Evolutionary conservation across 2,113 vertebrate genomes (phyloP).

Genomic region (Bos javanicus): DNA sequence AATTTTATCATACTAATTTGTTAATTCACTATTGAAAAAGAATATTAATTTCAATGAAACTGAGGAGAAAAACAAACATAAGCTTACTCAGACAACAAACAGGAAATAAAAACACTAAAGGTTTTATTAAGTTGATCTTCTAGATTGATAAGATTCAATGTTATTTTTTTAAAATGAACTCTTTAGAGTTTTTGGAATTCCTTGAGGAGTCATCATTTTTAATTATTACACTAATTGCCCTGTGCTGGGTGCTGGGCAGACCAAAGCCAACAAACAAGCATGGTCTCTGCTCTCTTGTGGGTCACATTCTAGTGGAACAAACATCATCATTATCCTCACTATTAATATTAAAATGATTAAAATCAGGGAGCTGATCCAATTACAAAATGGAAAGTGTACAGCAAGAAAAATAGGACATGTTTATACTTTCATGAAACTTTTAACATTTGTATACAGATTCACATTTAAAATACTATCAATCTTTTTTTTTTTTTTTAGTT

Average conservation of each 20-base stretch:
- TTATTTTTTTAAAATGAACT: not conserved
- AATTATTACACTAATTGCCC: not conserved
- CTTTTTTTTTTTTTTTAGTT: not conserved
- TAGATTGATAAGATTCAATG: not conserved
- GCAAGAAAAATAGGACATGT: not conserved
- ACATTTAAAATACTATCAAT: not conserved
- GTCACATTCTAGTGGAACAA: not conserved
- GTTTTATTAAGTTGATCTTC: not conserved
- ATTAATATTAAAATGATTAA: not conserved
- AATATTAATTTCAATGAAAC: constrained; percentile 6
- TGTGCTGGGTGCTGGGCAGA: not conserved
- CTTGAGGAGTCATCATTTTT: not conserved
- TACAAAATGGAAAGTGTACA: not conserved
- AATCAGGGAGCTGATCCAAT: not conserved
- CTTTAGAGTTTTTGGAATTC: constrained; percentile 23
- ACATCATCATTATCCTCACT: not conserved
- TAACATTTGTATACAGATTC: not conserved
- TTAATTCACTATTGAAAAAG: not conserved
- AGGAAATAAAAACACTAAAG: not conserved
- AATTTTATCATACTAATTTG: not conserved
- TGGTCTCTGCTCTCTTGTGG: not conserved
- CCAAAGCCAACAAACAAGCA: not conserved
- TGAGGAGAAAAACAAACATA: constrained; percentile 20
- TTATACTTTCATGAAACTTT: not conserved
- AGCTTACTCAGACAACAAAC: not conserved